These are phyloP conservation scores for Lophura swinhoii DNA, from an alignment of 2,797 vertebrate species.

Conservation along the genomic window DNA sequence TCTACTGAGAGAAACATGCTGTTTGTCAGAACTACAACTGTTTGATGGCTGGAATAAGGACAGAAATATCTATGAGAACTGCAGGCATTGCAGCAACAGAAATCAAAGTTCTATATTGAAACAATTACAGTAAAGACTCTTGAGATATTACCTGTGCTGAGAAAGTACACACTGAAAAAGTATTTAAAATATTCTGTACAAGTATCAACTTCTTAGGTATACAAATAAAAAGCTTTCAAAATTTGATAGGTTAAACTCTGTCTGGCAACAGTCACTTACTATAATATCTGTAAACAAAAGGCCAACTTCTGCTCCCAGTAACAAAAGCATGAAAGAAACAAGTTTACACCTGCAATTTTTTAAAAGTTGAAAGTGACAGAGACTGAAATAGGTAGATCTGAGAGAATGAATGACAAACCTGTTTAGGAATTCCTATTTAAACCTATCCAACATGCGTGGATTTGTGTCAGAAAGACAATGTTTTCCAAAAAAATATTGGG, in stretches of 20 bases:
- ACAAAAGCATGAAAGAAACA: neutral
- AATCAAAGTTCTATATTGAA: conserved; percentile 23
- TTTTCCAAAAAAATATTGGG: neutral
- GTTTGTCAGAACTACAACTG: neutral
- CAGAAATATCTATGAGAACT: conserved; percentile 27
- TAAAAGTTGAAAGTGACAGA: neutral
- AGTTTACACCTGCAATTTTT: neutral
- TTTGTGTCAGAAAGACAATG: neutral
- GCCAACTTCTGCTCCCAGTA: neutral
- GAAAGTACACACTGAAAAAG: conserved; percentile 20
- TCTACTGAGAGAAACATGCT: conserved; percentile 16
- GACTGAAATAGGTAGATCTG: neutral
- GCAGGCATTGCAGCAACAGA: neutral
- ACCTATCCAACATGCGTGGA: neutral
- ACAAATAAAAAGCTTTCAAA: conserved; percentile 2
- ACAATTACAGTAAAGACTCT: conserved; percentile 3
- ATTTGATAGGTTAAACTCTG: neutral
- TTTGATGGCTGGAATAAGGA: neutral
- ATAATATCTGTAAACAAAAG: neutral
- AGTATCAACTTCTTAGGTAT: conserved; percentile 21
- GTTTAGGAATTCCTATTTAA: neutral
- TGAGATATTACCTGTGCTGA: conserved; percentile 7
- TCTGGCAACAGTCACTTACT: neutral
- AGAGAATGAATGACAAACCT: neutral
- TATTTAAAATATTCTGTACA: conserved; percentile 30